A percentile compares a stretch with the other conserved stretches of the same genome.
Evolutionary conservation across 2,797 vertebrate genomes (phyloP).

Genomic region (Sternarchorhynchus goeldii): DNA sequence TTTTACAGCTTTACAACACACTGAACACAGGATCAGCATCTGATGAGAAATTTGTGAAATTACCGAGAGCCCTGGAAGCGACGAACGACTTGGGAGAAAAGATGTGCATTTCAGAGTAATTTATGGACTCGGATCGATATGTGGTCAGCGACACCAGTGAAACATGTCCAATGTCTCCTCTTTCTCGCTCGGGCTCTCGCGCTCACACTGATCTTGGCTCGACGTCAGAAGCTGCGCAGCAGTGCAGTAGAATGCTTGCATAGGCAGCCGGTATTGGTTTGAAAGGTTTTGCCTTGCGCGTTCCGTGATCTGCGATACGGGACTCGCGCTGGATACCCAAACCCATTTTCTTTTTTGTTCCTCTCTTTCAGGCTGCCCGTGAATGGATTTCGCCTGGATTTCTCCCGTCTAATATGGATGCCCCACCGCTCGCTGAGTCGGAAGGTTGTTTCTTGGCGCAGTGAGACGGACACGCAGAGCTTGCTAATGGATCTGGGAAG

Average conservation of each 20-base stretch:
- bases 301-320: constrained; percentile 59
- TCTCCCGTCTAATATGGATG: constrained; percentile 89
- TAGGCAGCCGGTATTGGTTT: constrained; percentile 64
- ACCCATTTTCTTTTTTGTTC: constrained; percentile 70
- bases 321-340: constrained; percentile 64
- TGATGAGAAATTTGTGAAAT: constrained; percentile 55
- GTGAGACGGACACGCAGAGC: constrained; percentile 91
- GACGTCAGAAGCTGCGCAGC: constrained; percentile 91
- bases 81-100: constrained; percentile 51
- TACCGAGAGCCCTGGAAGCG: constrained; percentile 55
- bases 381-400: constrained; percentile 88
- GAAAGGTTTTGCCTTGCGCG: constrained; percentile 62
- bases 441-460: constrained; percentile 73
- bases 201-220: constrained; percentile 78
- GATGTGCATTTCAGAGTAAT: constrained; percentile 67
- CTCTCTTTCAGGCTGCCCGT: constrained; percentile 78
- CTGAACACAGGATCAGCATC: constrained; percentile 43
- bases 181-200: constrained; percentile 61
- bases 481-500: constrained; percentile 87
- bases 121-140: constrained; percentile 70
- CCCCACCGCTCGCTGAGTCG: constrained; percentile 86
- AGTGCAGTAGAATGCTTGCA: constrained; percentile 87
- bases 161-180: constrained; percentile 73
- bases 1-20: constrained; percentile 55
- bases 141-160: constrained; percentile 77